Conservation (phyloP, 2,797 vertebrate genomes). For the Brotula barbata region DNA sequence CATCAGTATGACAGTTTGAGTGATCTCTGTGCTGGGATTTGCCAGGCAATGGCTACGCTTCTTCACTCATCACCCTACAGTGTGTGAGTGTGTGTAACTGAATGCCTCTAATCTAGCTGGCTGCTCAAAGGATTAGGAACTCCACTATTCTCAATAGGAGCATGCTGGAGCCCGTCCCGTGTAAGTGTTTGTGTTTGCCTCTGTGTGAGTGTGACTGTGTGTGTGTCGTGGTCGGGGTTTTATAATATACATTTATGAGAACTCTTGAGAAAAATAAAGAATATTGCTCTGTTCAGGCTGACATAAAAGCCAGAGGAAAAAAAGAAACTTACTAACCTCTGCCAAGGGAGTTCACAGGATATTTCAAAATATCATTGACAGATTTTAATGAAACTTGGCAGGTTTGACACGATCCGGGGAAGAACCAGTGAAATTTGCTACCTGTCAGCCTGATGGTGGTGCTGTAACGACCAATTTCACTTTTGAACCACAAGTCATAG, state of each 20-base stretch:
- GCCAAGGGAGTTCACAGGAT: no score
- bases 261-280: conserved; percentile 41
- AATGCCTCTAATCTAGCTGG: conserved; percentile 81
- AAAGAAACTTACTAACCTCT: background rate
- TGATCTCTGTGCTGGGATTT: conserved; percentile 77
- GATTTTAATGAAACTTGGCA: no score
- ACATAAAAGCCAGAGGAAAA: conserved; percentile 39
- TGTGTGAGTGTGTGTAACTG: conserved; percentile 78
- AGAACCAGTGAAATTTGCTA: no score
- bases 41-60: conserved; percentile 68
- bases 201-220: conserved; percentile 6
- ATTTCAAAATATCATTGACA: no score
- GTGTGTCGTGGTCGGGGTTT: conserved; percentile 10
- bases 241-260: conserved; percentile 38
- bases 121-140: conserved; percentile 81
- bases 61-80: conserved; percentile 79
- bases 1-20: conserved; percentile 69
- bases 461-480: no score
- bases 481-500: no score
- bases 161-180: conserved; percentile 75
- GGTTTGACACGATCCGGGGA: no score
- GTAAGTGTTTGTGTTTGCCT: conserved; percentile 38
- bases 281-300: conserved; percentile 35
- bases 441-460: no score
- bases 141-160: conserved; percentile 72